Evolutionary conservation across 1,140 invertebrate species (phyloP).

Genomic region (Platorchestia sp.): DNA sequence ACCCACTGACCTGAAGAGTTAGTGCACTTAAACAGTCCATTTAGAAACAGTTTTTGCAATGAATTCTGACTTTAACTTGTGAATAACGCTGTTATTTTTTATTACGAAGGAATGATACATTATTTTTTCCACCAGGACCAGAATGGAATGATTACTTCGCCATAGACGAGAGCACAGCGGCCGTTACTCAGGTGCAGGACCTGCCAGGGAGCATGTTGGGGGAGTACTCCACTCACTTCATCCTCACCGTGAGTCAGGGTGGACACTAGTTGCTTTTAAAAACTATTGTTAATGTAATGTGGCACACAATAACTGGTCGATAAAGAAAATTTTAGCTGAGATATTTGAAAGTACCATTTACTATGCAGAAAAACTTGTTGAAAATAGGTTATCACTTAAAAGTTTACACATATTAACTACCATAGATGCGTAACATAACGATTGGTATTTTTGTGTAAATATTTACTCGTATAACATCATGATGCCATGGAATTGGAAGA

Average conservation of each 20-base stretch:
- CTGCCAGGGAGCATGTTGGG: not conserved
- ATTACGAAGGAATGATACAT: too few relatives aligned
- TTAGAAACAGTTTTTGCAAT: too few relatives aligned
- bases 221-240: not conserved
- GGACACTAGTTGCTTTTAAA: not conserved
- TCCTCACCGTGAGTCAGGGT: not conserved
- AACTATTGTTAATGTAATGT: not conserved
- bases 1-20: too few relatives aligned
- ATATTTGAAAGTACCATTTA: not conserved
- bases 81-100: too few relatives aligned
- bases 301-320: not conserved
- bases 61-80: too few relatives aligned
- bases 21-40: too few relatives aligned
- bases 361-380: not conserved
- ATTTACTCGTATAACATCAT: too few relatives aligned
- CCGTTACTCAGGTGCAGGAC: not conserved
- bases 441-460: too few relatives aligned
- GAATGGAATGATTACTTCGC: conserved; percentile 22
- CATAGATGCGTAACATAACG: not conserved
- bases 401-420: not conserved
- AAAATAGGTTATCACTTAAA: not conserved
- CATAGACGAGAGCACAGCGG: not conserved
- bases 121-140: too few relatives aligned
- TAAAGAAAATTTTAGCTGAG: too few relatives aligned
- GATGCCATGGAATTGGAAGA: too few relatives aligned